Evolutionary conservation across 2,888 invertebrate species (phyloP).

Genomic region (Hyposoter dolosus): DNA sequence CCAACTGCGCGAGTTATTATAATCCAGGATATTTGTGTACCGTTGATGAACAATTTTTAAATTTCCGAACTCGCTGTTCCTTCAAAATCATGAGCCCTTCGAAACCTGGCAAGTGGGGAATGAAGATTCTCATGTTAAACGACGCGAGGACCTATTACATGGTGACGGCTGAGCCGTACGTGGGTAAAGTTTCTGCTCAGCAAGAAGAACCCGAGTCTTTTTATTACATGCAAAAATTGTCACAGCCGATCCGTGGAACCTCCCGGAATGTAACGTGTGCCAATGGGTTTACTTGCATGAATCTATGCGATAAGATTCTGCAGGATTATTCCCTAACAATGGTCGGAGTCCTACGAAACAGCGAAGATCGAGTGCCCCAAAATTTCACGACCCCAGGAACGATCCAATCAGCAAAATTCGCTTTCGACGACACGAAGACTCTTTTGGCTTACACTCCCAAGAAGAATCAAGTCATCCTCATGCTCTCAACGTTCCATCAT

Average conservation of each 20-base stretch:
- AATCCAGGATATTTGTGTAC: neutral
- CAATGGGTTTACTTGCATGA: neutral
- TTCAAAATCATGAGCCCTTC: neutral
- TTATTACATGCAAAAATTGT: neutral
- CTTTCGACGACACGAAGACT: neutral
- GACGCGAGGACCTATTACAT: neutral
- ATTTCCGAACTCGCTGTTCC: neutral
- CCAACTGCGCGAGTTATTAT: neutral
- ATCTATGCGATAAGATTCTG: neutral
- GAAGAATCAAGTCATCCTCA: conserved; percentile 38
- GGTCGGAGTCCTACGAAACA: neutral
- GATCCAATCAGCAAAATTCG: neutral
- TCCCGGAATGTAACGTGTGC: neutral
- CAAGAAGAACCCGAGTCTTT: neutral
- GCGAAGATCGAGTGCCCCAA: neutral
- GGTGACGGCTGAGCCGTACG: neutral
- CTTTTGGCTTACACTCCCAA: neutral
- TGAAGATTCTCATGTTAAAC: neutral
- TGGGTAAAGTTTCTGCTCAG: neutral
- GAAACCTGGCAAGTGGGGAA: neutral
- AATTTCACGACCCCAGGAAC: neutral
- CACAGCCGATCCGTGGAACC: neutral
- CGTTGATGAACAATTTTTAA: neutral
- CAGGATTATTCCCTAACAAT: neutral
- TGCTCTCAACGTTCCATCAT: neutral